Conservation (phyloP, 30 jellyfish, hydroid and myxozoan species). For the Morbakka virulenta region DNA sequence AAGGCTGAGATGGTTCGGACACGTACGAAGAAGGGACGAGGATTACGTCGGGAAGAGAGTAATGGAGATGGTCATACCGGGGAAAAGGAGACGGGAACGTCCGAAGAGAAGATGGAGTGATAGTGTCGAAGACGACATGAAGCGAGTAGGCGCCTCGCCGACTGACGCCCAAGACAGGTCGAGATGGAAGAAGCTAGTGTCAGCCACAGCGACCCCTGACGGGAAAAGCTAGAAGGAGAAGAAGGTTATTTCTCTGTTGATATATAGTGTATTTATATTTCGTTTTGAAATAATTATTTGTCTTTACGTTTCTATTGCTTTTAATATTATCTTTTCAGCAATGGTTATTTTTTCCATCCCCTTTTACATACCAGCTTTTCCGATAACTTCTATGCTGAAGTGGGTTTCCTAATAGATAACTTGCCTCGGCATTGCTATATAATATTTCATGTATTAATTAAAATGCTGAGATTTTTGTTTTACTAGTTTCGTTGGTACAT, state of each 20-base stretch:
- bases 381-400: neutral
- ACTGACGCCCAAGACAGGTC: no score
- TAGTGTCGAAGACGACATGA: no score
- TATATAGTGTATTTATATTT: neutral
- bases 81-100: no score
- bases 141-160: no score
- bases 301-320: neutral
- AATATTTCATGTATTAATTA: neutral
- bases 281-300: neutral
- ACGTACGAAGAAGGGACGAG: no score
- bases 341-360: neutral
- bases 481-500: neutral
- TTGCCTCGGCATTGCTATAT: neutral
- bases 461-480: neutral
- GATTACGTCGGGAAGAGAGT: no score
- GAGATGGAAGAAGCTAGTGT: no score
- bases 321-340: neutral
- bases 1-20: no score
- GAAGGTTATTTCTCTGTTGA: neutral
- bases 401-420: neutral
- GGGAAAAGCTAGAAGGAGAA: no score
- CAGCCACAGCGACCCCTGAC: no score
- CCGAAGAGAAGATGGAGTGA: no score
- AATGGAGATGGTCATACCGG: no score
- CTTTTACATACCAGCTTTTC: constrained; percentile 4